phyloP scores from a whole-genome alignment of 2,888 invertebrate genomes.

The Drosophila meridiana region DNA sequence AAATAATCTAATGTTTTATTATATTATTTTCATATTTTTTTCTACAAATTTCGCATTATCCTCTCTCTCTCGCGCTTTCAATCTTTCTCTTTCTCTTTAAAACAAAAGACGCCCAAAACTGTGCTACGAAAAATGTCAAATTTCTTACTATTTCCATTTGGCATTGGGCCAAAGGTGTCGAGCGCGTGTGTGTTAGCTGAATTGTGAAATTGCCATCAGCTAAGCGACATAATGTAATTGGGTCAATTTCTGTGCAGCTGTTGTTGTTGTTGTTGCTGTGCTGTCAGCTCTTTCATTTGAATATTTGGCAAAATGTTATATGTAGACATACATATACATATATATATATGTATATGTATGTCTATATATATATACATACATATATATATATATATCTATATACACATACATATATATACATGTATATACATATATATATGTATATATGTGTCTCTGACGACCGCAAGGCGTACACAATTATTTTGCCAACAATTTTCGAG shows the following conservation, averaged over 20 bases:
- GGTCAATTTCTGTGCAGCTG: constrained; percentile 59
- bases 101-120: constrained; percentile 27
- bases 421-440: background rate
- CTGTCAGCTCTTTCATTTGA: constrained; percentile 43
- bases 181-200: constrained; percentile 63
- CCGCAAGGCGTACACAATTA: constrained; percentile 76
- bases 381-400: background rate
- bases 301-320: constrained; percentile 50
- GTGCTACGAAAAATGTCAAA: constrained; percentile 17
- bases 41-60: background rate
- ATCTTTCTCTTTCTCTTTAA: background rate
- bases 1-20: background rate
- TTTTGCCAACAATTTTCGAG: constrained; percentile 69
- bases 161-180: constrained; percentile 66
- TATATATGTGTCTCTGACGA: constrained; percentile 33
- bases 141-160: constrained; percentile 36
- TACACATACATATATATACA: background rate
- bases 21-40: background rate
- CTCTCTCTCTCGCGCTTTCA: background rate
- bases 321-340: background rate
- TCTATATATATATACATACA: background rate
- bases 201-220: constrained; percentile 71
- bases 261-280: constrained; percentile 13
- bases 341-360: no score
- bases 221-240: constrained; percentile 67